Percentiles rank a stretch among this genome's conserved stretches.
Conservation (phyloP, 2,888 invertebrate genomes). For the Sinopyrophorus schimmeli region DNA sequence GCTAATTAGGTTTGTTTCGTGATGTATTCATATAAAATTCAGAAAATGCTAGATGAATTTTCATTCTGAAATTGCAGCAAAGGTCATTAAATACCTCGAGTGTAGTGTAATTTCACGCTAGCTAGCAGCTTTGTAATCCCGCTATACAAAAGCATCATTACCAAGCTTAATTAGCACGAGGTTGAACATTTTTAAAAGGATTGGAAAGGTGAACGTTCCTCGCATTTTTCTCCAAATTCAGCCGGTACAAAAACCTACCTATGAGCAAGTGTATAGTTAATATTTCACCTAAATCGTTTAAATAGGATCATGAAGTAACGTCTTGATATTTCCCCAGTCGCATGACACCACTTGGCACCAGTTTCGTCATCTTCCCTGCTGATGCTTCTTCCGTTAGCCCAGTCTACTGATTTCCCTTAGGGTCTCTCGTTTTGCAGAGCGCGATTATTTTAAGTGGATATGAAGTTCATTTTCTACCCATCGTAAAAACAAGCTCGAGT, state of each 20-base stretch:
- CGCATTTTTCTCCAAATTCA: background rate
- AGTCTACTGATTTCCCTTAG: conserved; percentile 54
- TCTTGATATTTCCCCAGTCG: conserved; percentile 45
- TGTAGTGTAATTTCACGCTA: conserved; percentile 40
- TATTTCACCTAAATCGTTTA: conserved; percentile 28
- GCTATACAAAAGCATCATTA: conserved; percentile 32
- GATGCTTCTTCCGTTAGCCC: conserved; percentile 37
- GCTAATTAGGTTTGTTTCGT: conserved; percentile 27
- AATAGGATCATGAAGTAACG: conserved; percentile 45
- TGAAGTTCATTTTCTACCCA: conserved; percentile 51
- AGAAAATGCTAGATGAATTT: conserved; percentile 19
- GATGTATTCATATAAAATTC: conserved; percentile 24
- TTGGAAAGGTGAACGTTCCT: background rate
- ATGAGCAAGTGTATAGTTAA: conserved; percentile 2
- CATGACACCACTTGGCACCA: conserved; percentile 48
- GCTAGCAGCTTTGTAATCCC: conserved; percentile 25
- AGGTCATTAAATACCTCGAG: conserved; percentile 38
- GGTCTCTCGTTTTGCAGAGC: conserved; percentile 51
- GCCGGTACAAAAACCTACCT: too few species aligned
- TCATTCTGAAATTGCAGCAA: conserved; percentile 31
- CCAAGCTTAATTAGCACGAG: conserved; percentile 33
- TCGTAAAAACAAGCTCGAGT: conserved; percentile 29
- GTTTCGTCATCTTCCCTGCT: conserved; percentile 42
- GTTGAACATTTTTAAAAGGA: conserved; percentile 4
- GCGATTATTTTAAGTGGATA: conserved; percentile 55